phyloP scores from a whole-genome alignment of 2,888 invertebrate species.

The Drepanosiphum platanoidis region DNA sequence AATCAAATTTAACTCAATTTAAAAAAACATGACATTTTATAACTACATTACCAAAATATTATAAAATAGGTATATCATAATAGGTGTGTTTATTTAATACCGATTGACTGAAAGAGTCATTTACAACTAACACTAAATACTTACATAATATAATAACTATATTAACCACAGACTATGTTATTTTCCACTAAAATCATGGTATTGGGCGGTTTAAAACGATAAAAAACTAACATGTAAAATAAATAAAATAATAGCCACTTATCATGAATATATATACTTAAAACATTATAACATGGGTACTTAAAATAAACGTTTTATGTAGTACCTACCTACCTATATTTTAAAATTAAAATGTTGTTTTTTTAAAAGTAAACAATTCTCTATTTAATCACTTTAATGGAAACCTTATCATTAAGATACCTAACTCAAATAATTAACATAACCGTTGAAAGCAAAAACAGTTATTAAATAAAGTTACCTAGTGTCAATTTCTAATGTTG shows the following conservation, averaged over 20 bases:
- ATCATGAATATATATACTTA: constrained; percentile 23
- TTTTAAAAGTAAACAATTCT: background rate
- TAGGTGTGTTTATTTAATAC: background rate
- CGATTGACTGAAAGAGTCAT: background rate
- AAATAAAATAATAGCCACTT: constrained; percentile 24
- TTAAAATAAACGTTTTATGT: background rate
- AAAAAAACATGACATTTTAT: background rate
- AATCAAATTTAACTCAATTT: background rate
- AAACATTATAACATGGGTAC: background rate
- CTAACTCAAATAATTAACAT: background rate
- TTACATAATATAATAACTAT: constrained; percentile 3
- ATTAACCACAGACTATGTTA: constrained; percentile 17
- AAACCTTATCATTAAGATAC: background rate
- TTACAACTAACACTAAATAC: background rate
- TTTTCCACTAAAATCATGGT: background rate
- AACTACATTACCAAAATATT: background rate
- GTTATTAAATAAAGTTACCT: background rate
- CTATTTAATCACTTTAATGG: background rate
- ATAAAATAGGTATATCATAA: background rate
- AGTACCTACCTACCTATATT: background rate
- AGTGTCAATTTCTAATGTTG: background rate
- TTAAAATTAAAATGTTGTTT: background rate
- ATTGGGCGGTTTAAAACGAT: constrained; percentile 24
- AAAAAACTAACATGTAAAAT: background rate
- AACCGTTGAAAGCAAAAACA: background rate